A percentile compares a stretch with the other conserved stretches of the same genome.
Evolutionary conservation across 2,888 invertebrate species (phyloP).

Genomic region (Taphrorychus bicolor): DNA sequence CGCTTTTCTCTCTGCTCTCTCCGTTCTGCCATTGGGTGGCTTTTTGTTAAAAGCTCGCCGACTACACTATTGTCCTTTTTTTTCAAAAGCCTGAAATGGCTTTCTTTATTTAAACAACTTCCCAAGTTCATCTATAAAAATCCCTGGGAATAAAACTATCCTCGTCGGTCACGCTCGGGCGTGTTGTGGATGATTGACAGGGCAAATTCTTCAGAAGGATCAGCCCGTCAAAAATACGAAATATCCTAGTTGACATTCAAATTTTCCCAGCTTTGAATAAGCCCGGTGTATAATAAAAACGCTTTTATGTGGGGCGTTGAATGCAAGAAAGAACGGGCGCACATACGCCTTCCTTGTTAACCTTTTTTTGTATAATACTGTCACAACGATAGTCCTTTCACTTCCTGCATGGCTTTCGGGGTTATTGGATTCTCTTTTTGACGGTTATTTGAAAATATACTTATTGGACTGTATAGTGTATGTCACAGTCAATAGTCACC

Average conservation of each 20-base stretch:
- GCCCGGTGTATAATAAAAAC: constrained; percentile 55
- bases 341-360: constrained; percentile 24
- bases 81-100: not conserved
- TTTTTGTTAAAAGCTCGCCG: constrained; percentile 7
- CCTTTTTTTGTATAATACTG: constrained; percentile 31
- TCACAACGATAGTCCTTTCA: constrained; percentile 19
- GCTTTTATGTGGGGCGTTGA: constrained; percentile 29
- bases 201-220: constrained; percentile 49
- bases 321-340: constrained; percentile 24
- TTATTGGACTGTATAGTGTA: not conserved
- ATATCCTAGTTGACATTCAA: constrained; percentile 62
- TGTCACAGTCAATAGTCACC: no score
- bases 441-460: constrained; percentile 19
- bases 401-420: constrained; percentile 12
- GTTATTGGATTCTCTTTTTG: constrained; percentile 26
- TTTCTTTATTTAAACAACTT: constrained; percentile 8
- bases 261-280: constrained; percentile 59
- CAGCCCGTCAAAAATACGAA: constrained; percentile 53
- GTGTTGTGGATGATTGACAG: constrained; percentile 48
- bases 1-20: constrained; percentile 21
- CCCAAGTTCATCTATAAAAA: not conserved
- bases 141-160: constrained; percentile 13
- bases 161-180: constrained; percentile 17
- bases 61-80: not conserved
- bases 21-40: constrained; percentile 6